Conservation (phyloP, 2,113 vertebrate species). For the Plecturocebus donacophilus region DNA sequence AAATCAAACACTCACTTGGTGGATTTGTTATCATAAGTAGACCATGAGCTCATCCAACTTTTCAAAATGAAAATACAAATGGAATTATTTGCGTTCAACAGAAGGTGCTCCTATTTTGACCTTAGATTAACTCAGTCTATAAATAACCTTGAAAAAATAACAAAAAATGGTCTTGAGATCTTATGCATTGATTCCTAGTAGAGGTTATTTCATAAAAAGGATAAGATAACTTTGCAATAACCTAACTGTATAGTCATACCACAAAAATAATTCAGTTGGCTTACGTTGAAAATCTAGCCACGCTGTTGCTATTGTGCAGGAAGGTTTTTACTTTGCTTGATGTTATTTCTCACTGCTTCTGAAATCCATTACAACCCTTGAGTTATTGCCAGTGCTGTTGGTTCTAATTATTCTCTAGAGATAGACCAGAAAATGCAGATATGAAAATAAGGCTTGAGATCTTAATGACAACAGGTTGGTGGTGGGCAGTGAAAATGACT, state of each 20-base stretch:
- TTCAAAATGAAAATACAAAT: neutral
- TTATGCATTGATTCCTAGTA: neutral
- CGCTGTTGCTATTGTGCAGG: neutral
- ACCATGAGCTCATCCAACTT: neutral
- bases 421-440: conserved; percentile 57
- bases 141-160: conserved; percentile 29
- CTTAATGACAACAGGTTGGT: conserved; percentile 22
- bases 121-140: neutral
- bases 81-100: neutral
- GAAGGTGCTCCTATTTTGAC: neutral
- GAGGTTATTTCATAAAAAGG: conserved; percentile 65
- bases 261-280: conserved; percentile 64
- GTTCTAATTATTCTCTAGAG: conserved; percentile 51
- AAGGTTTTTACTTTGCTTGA: conserved; percentile 41
- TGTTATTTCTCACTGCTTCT: conserved; percentile 50
- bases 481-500: neutral
- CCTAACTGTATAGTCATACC: neutral
- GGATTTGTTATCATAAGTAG: neutral
- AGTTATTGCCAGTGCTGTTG: conserved; percentile 56
- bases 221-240: conserved; percentile 49
- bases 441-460: conserved; percentile 52
- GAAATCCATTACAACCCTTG: conserved; percentile 63
- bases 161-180: neutral
- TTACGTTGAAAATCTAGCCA: conserved; percentile 45
- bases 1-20: neutral